A percentile compares a stretch with the other conserved stretches of the same genome.
Conservation (phyloP, 2,113 vertebrate species). For the Otus sunia region DNA sequence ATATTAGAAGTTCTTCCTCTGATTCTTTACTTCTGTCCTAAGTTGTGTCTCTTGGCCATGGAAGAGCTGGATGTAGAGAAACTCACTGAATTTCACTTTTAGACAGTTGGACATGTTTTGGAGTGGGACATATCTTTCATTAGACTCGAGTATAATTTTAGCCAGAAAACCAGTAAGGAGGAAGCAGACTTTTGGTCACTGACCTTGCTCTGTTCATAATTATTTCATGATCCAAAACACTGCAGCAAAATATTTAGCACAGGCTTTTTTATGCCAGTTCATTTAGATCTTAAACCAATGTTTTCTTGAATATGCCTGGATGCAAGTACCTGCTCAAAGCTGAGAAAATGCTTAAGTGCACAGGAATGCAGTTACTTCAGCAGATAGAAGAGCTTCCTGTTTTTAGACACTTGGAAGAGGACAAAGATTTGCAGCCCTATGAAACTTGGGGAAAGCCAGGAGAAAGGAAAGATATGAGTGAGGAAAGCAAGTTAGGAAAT, state of each 20-base stretch:
- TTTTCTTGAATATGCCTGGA: background rate
- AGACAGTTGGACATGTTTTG: background rate
- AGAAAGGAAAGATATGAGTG: background rate
- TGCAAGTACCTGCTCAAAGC: background rate
- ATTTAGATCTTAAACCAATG: background rate
- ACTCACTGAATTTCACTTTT: background rate
- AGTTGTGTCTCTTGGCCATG: background rate
- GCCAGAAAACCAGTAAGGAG: background rate
- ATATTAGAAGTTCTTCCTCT: background rate
- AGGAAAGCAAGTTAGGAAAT: background rate
- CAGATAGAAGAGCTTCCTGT: background rate
- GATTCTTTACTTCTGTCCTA: background rate
- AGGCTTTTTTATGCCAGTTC: background rate
- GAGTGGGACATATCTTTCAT: background rate
- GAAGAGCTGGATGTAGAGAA: background rate
- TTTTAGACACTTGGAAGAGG: background rate
- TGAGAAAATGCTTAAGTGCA: background rate
- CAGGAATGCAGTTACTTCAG: background rate
- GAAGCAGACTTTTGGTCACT: background rate
- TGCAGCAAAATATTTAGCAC: background rate
- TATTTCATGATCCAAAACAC: background rate
- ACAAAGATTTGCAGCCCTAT: background rate
- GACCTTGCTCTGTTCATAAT: background rate
- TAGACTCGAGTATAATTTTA: background rate
- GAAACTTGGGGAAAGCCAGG: background rate